Evolutionary conservation across 2,797 vertebrate genomes (phyloP).

Genomic region (Agapornis canus): DNA sequence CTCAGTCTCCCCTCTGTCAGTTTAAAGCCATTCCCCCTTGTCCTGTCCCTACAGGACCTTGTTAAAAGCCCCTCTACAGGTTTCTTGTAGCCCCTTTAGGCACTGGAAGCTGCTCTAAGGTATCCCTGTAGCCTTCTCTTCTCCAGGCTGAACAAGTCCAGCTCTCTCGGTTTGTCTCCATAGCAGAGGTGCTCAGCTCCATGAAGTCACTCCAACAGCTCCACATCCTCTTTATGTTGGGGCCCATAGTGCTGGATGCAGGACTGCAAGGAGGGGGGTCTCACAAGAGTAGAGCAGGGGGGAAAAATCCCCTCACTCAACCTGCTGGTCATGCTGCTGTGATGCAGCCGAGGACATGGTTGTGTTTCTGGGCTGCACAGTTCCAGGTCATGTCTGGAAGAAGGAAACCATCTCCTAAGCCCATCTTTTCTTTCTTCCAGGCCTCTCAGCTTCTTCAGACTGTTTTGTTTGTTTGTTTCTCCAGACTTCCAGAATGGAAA

Average conservation of each 20-base stretch:
- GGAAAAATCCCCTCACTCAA: not conserved
- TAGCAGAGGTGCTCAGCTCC: not conserved
- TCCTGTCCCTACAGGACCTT: not conserved
- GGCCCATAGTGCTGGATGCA: not conserved
- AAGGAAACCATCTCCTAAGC: not conserved
- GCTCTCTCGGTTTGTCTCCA: not conserved
- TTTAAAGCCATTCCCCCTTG: not conserved
- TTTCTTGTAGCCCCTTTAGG: not conserved
- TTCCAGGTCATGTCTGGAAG: fast-evolving
- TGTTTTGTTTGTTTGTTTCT: not conserved
- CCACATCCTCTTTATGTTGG: not conserved
- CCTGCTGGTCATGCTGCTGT: not conserved
- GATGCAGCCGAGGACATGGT: not conserved
- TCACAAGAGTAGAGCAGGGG: not conserved
- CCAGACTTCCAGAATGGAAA: not conserved
- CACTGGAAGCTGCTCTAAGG: not conserved
- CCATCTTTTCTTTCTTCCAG: not conserved
- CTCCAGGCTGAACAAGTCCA: not conserved
- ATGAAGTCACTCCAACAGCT: not conserved
- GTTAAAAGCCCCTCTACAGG: not conserved
- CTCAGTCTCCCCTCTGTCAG: not conserved
- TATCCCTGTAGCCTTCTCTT: not conserved
- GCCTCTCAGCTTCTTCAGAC: not conserved
- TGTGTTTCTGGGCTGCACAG: not conserved
- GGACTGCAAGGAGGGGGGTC: not conserved